phyloP scores from a whole-genome alignment of 2,113 vertebrate genomes.

The Alectura lathami region DNA sequence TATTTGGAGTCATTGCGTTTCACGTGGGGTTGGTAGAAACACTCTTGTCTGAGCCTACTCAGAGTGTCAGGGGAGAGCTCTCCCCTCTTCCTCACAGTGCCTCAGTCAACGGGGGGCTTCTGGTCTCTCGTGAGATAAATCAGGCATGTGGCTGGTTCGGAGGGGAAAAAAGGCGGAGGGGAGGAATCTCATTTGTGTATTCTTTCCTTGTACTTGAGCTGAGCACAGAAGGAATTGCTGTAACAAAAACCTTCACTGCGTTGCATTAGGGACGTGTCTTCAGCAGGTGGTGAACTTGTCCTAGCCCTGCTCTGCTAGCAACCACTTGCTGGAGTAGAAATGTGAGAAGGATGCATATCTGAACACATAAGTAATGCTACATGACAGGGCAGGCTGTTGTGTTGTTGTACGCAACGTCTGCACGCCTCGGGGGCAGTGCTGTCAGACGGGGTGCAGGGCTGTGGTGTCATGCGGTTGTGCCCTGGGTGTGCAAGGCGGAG shows the following conservation, averaged over 20 bases:
- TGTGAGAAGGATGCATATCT: constrained; percentile 59
- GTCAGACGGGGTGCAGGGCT: neutral
- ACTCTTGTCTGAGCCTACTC: neutral
- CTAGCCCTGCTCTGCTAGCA: neutral
- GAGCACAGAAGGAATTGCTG: rapidly evolving
- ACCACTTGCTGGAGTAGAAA: constrained; percentile 64
- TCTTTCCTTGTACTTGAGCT: neutral
- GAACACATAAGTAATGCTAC: constrained; percentile 44
- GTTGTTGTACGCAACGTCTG: neutral
- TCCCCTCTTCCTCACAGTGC: neutral
- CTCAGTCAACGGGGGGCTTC: neutral
- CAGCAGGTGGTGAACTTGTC: constrained; percentile 46
- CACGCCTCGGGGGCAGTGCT: neutral
- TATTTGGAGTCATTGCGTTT: rapidly evolving
- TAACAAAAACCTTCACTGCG: neutral
- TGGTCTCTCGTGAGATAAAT: neutral
- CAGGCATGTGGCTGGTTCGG: neutral
- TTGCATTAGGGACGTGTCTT: neutral
- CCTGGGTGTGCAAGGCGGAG: neutral
- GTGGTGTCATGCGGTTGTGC: neutral
- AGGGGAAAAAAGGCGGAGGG: neutral
- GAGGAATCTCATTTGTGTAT: rapidly evolving
- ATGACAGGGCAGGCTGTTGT: constrained; percentile 53
- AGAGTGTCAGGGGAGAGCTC: neutral
- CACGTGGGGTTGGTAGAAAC: neutral